Conservation (phyloP, 2,888 invertebrate species). For the Sialis fuliginosa region DNA sequence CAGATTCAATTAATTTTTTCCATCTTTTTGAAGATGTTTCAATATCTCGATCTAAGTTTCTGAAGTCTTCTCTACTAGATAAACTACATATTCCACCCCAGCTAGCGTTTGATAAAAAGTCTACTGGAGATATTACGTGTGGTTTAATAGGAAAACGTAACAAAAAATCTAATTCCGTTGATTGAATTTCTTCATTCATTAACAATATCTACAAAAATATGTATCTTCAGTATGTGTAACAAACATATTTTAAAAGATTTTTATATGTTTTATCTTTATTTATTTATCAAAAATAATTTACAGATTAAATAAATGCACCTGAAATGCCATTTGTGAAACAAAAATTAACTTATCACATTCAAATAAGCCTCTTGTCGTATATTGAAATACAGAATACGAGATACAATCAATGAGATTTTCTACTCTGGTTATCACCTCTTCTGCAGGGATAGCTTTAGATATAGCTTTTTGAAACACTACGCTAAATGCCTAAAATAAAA, state of each 20-base stretch:
- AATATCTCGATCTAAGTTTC: constrained; percentile 87
- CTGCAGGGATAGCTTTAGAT: constrained; percentile 66
- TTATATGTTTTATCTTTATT: neutral
- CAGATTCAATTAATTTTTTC: constrained; percentile 92
- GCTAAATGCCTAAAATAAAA: constrained; percentile 60
- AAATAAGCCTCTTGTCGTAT: constrained; percentile 85
- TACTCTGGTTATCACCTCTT: constrained; percentile 61
- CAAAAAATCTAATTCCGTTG: constrained; percentile 78
- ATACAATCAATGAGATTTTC: constrained; percentile 86
- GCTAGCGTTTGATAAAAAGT: constrained; percentile 77
- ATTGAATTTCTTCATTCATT: constrained; percentile 70
- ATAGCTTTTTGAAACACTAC: constrained; percentile 97
- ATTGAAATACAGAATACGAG: constrained; percentile 85
- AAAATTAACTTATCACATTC: constrained; percentile 95
- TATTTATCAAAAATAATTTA: no score
- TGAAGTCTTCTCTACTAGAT: constrained; percentile 77
- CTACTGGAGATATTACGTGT: constrained; percentile 86
- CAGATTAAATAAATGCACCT: constrained; percentile 31
- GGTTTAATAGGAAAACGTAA: constrained; percentile 83
- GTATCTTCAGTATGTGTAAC: neutral
- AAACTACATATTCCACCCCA: constrained; percentile 94
- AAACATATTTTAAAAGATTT: neutral
- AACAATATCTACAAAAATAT: constrained; percentile 48
- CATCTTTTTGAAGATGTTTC: constrained; percentile 93
- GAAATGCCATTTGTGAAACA: constrained; percentile 90